phyloP scores from a whole-genome alignment of 2,113 vertebrate genomes.

The Tragulus kanchil region DNA sequence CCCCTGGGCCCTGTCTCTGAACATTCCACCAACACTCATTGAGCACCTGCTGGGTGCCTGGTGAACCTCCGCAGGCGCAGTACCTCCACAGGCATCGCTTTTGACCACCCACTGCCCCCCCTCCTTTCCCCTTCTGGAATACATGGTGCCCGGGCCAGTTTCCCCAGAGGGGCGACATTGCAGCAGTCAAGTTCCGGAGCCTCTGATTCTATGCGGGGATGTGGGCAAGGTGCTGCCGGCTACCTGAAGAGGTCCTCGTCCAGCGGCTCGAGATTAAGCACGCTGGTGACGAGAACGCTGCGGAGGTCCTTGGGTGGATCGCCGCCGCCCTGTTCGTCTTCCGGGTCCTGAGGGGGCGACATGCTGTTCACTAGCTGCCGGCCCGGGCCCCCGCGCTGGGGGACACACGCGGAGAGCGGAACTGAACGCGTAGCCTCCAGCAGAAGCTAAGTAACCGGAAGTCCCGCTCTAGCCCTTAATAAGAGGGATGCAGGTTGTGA shows the following conservation, averaged over 20 bases:
- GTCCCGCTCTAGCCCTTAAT: rapidly evolving
- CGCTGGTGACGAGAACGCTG: conserved; percentile 95
- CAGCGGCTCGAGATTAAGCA: conserved; percentile 93
- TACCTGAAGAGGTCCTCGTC: conserved; percentile 95
- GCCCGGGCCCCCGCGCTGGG: rapidly evolving
- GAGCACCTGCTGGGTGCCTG: not conserved
- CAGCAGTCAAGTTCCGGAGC: not conserved
- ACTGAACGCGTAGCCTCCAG: not conserved
- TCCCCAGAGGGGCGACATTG: too few species aligned
- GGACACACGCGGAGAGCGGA: rapidly evolving
- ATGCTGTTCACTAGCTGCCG: not conserved
- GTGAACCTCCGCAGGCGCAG: not conserved
- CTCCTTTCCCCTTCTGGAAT: not conserved
- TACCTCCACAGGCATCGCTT: not conserved
- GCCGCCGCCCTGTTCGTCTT: conserved; percentile 2
- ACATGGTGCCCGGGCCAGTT: too few species aligned
- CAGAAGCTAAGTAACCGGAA: conserved; percentile 45
- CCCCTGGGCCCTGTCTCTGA: not conserved
- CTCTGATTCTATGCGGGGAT: not conserved
- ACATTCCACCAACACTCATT: not conserved
- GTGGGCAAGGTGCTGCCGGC: not conserved
- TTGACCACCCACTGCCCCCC: not conserved
- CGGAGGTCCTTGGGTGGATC: conserved; percentile 87
- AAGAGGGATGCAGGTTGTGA: not conserved
- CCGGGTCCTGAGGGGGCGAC: not conserved